Evolutionary conservation across 1,140 invertebrate genomes (phyloP).

Genomic region (Calosoma granatense): DNA sequence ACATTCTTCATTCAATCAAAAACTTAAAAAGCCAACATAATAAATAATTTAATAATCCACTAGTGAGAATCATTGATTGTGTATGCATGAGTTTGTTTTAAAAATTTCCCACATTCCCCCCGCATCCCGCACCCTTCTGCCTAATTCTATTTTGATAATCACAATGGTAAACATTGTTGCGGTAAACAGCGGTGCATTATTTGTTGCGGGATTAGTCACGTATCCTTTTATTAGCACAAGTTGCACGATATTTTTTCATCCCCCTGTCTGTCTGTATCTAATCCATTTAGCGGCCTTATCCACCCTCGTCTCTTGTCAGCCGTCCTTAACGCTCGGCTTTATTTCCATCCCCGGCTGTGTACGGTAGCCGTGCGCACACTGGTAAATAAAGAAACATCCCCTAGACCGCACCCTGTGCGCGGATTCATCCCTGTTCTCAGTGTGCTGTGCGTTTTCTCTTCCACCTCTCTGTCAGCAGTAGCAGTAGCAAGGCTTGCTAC

Average conservation of each 20-base stretch:
- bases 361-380: neutral
- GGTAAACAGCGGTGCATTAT: neutral
- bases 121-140: neutral
- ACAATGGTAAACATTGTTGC: neutral
- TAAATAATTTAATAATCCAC: too few species aligned
- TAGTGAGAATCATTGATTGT: neutral
- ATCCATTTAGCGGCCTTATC: constrained; percentile 6
- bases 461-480: too few species aligned
- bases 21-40: too few species aligned
- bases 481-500: too few species aligned
- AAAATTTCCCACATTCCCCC: neutral
- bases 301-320: neutral
- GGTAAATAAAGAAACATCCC: constrained; percentile 5
- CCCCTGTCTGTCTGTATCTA: constrained; percentile 5
- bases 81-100: neutral
- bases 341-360: neutral
- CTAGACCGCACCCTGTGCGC: neutral
- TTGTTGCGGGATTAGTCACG: neutral
- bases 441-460: too few species aligned
- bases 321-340: neutral
- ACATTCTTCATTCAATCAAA: too few species aligned
- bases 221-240: neutral
- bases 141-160: neutral
- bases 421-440: neutral
- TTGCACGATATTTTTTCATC: constrained; percentile 9